phyloP scores from a whole-genome alignment of 2,797 vertebrate genomes.

The Mastacembelus armatus region DNA sequence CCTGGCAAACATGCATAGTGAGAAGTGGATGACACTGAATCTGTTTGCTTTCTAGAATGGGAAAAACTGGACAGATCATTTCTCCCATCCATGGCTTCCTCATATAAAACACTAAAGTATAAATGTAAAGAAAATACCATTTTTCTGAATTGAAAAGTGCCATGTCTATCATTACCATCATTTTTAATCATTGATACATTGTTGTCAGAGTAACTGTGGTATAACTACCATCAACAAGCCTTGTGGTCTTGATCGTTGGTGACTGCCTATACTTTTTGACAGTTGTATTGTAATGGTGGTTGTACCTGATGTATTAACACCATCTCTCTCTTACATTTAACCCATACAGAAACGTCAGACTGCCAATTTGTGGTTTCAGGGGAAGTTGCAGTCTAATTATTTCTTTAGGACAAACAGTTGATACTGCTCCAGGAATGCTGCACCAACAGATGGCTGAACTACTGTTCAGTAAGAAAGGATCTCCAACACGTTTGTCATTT shows the following conservation, averaged over 20 bases:
- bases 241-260: neutral
- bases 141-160: conserved; percentile 46
- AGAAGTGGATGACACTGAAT: conserved; percentile 25
- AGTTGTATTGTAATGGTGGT: conserved; percentile 1
- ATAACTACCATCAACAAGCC: conserved; percentile 1
- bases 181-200: conserved; percentile 38
- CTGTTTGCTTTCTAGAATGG: conserved; percentile 27
- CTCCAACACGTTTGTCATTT: too few relatives aligned
- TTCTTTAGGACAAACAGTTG: too few relatives aligned
- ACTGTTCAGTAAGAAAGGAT: too few relatives aligned
- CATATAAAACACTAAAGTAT: conserved; percentile 39
- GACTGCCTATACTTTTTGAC: neutral
- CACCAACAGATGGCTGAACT: too few relatives aligned
- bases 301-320: too few relatives aligned
- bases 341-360: too few relatives aligned
- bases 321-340: too few relatives aligned
- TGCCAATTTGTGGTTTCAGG: too few relatives aligned
- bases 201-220: conserved; percentile 39
- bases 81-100: conserved; percentile 35
- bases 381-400: too few relatives aligned
- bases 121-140: conserved; percentile 38
- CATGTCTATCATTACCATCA: conserved; percentile 41
- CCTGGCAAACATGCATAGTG: conserved; percentile 38
- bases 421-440: too few relatives aligned
- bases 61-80: conserved; percentile 26